These are phyloP conservation scores for Centropristis striata DNA, from an alignment of 2,113 vertebrate species.

Conservation along the genomic window DNA sequence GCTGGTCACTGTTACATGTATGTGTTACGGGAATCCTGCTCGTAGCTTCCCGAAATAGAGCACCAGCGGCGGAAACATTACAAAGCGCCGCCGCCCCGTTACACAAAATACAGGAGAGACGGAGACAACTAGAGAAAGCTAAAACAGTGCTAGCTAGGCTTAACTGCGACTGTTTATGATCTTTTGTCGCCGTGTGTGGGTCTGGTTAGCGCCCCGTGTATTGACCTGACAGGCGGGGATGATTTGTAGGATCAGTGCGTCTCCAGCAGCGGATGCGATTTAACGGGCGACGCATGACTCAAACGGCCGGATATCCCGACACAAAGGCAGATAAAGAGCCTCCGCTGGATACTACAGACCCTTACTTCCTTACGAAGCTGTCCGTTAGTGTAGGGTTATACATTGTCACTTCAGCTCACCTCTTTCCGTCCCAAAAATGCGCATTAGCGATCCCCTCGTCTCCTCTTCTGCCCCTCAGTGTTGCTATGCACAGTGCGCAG, in stretches of 20 bases:
- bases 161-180: background rate
- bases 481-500: constrained; percentile 58
- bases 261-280: constrained; percentile 27
- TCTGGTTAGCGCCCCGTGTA: constrained; percentile 6
- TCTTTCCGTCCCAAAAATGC: constrained; percentile 48
- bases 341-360: fast-evolving
- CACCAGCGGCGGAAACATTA: constrained; percentile 10
- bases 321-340: background rate
- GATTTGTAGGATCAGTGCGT: constrained; percentile 28
- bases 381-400: background rate
- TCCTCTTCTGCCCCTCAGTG: constrained; percentile 21
- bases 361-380: too few species aligned
- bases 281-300: constrained; percentile 6
- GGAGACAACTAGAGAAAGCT: background rate
- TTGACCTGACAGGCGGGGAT: constrained; percentile 56
- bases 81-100: constrained; percentile 55
- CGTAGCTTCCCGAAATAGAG: constrained; percentile 44
- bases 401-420: constrained; percentile 49
- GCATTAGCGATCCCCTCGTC: constrained; percentile 14
- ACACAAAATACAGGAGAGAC: background rate
- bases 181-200: background rate
- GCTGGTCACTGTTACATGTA: constrained; percentile 31
- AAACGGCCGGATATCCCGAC: background rate
- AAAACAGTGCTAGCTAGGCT: background rate
- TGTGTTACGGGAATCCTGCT: constrained; percentile 47